Evolutionary conservation across 1,140 invertebrate genomes (phyloP).

Genomic region (Formica exsecta): DNA sequence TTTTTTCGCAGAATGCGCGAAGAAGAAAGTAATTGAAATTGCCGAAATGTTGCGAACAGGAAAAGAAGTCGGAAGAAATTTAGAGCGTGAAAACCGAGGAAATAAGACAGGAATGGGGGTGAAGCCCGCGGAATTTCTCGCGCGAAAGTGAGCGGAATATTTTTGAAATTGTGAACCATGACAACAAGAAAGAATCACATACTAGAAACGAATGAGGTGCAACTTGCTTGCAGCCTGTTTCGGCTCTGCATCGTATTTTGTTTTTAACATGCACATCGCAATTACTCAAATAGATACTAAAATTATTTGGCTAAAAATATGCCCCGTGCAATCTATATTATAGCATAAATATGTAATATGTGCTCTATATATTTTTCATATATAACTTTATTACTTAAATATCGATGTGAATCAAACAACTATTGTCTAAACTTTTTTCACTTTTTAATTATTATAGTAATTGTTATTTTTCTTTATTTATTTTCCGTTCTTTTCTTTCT

Average conservation of each 20-base stretch:
- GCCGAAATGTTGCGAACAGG: conserved; percentile 6
- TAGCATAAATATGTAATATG: neutral
- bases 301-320: neutral
- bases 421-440: neutral
- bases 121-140: conserved; percentile 41
- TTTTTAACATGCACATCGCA: neutral
- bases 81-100: conserved; percentile 45
- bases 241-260: neutral
- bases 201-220: conserved; percentile 37
- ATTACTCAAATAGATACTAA: conserved; percentile 14
- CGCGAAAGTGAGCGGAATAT: conserved; percentile 32
- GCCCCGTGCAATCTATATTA: no score
- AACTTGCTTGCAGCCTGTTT: conserved; percentile 5
- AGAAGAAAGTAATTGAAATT: conserved; percentile 20
- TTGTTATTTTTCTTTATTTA: neutral
- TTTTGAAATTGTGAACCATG: conserved; percentile 59
- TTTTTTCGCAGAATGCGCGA: no score
- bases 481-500: neutral
- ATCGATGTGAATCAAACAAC: neutral
- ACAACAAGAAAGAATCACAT: conserved; percentile 63
- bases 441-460: neutral
- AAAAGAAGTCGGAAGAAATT: conserved; percentile 46
- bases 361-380: neutral
- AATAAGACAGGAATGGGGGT: conserved; percentile 54
- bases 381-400: neutral